phyloP scores from a whole-genome alignment of 1,140 invertebrate genomes.

The Drosophila subobscura region DNA sequence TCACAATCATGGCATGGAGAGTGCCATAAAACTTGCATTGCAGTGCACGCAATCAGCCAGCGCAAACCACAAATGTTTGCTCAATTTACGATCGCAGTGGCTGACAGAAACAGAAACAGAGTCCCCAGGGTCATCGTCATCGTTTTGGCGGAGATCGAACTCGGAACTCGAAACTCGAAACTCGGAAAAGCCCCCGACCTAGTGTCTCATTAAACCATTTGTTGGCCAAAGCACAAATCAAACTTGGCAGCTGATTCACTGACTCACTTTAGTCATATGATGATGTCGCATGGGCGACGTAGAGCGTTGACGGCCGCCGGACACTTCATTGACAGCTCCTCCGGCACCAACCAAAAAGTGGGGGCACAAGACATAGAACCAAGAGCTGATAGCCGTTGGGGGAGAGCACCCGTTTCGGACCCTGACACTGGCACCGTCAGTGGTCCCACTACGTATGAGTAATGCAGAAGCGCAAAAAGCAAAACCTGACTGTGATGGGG shows the following conservation, averaged over 20 bases:
- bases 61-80: slow-evolving; percentile 63
- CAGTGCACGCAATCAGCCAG: slow-evolving; percentile 63
- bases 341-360: slow-evolving; percentile 5
- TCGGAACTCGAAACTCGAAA: slow-evolving; percentile 20
- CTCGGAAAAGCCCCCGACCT: neutral
- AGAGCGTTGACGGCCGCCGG: slow-evolving; percentile 31
- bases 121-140: slow-evolving; percentile 38
- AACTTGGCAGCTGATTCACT: slow-evolving; percentile 71
- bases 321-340: slow-evolving; percentile 57
- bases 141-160: slow-evolving; percentile 31
- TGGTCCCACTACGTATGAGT: slow-evolving; percentile 59
- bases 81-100: slow-evolving; percentile 65
- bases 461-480: slow-evolving; percentile 41
- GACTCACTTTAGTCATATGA: slow-evolving; percentile 69
- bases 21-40: slow-evolving; percentile 76
- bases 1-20: slow-evolving; percentile 41
- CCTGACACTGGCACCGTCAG: neutral
- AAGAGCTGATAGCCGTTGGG: slow-evolving; percentile 4
- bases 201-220: slow-evolving; percentile 8
- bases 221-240: slow-evolving; percentile 39
- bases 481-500: neutral
- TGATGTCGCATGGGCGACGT: slow-evolving; percentile 28
- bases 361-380: slow-evolving; percentile 1
- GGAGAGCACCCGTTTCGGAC: slow-evolving; percentile 33
- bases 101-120: slow-evolving; percentile 42